phyloP scores from a whole-genome alignment of 1,140 invertebrate species.

The Drosophila kurseongensis region DNA sequence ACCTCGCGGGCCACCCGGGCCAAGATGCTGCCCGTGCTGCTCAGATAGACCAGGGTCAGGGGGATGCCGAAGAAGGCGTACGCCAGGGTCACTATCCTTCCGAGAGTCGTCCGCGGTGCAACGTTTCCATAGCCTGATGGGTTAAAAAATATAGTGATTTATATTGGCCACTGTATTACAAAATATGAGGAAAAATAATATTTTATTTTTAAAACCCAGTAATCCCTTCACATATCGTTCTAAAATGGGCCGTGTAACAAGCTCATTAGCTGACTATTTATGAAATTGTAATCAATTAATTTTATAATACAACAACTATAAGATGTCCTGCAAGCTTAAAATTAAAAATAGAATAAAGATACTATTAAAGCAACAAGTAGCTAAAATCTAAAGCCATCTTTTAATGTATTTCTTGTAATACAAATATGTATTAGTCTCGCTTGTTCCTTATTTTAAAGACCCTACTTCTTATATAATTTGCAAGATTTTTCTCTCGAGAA shows the following conservation, averaged over 20 bases:
- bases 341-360: no score
- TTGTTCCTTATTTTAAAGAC: no score
- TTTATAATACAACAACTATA: no score
- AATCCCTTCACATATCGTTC: no score
- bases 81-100: conserved; percentile 93
- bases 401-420: background rate
- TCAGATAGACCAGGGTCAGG: conserved; percentile 94
- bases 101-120: conserved; percentile 91
- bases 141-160: background rate
- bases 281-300: no score
- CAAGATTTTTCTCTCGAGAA: background rate
- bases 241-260: no score
- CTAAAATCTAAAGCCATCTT: background rate
- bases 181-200: background rate
- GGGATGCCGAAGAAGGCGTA: conserved; percentile 96
- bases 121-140: conserved; percentile 94
- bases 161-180: background rate
- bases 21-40: conserved; percentile 92
- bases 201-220: no score
- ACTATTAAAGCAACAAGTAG: background rate
- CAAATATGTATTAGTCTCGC: background rate
- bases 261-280: no score
- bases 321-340: no score
- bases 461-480: background rate
- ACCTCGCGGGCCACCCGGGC: conserved; percentile 94